These are phyloP conservation scores for Otocyon megalotis DNA, from an alignment of 2,113 vertebrate genomes.

Conservation along the genomic window DNA sequence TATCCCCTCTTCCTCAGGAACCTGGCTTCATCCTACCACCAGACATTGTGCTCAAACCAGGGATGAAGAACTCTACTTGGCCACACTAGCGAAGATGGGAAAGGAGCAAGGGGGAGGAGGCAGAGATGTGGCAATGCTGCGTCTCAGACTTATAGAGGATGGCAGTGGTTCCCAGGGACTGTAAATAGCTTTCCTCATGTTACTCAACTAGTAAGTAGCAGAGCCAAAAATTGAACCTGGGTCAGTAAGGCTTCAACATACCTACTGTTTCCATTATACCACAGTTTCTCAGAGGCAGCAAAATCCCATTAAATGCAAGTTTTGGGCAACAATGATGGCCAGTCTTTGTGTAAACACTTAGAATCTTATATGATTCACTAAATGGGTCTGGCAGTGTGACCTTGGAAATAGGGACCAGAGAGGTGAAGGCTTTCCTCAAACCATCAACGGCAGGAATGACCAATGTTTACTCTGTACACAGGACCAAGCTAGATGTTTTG, in stretches of 20 bases:
- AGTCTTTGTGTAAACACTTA: not conserved
- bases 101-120: not conserved
- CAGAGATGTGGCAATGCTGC: not conserved
- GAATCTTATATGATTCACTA: not conserved
- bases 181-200: not conserved
- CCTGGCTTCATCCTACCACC: not conserved
- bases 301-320: not conserved
- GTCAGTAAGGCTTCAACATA: not conserved
- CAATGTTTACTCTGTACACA: not conserved
- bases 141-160: not conserved
- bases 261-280: not conserved
- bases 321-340: not conserved
- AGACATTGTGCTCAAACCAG: not conserved
- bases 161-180: not conserved
- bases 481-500: not conserved
- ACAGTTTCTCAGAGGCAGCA: not conserved
- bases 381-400: not conserved
- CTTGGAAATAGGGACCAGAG: not conserved
- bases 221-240: not conserved
- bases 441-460: not conserved
- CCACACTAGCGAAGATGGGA: not conserved
- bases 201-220: not conserved
- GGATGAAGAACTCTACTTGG: not conserved
- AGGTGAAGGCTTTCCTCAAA: not conserved
- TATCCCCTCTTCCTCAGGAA: not conserved